Conservation (phyloP, 2,113 vertebrate genomes). For the Daboia siamensis region DNA sequence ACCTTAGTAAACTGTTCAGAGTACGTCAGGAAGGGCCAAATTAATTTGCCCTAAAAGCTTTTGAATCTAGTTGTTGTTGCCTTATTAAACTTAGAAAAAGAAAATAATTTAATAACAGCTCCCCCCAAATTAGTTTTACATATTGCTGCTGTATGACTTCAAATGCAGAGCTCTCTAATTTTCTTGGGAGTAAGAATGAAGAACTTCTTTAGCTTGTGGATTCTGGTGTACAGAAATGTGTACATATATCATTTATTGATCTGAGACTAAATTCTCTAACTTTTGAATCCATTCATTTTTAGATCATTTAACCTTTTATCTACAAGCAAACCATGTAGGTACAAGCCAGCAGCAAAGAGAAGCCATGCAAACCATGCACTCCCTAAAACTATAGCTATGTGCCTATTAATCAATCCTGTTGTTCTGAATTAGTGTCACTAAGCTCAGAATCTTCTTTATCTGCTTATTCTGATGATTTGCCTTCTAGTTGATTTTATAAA, state of each 20-base stretch:
- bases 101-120: not conserved
- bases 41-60: not conserved
- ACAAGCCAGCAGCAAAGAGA: not conserved
- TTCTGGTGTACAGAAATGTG: not conserved
- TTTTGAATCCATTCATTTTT: not conserved
- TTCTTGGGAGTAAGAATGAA: not conserved
- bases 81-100: not conserved
- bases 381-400: not conserved
- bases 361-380: not conserved
- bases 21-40: rapidly evolving
- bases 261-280: not conserved
- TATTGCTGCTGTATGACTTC: not conserved
- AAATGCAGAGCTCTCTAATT: not conserved
- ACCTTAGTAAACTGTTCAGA: rapidly evolving
- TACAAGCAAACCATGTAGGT: not conserved
- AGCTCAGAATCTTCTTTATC: not conserved
- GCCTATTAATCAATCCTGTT: not conserved
- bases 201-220: not conserved
- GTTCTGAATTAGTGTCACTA: not conserved
- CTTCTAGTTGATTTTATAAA: not conserved
- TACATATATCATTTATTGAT: not conserved
- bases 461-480: not conserved
- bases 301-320: not conserved
- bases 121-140: not conserved
- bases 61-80: not conserved